Evolutionary conservation across 2,797 vertebrate genomes (phyloP), one percentile per base, ranked within the genome.

Genomic region (Thripadectes ignobilis): DNA sequence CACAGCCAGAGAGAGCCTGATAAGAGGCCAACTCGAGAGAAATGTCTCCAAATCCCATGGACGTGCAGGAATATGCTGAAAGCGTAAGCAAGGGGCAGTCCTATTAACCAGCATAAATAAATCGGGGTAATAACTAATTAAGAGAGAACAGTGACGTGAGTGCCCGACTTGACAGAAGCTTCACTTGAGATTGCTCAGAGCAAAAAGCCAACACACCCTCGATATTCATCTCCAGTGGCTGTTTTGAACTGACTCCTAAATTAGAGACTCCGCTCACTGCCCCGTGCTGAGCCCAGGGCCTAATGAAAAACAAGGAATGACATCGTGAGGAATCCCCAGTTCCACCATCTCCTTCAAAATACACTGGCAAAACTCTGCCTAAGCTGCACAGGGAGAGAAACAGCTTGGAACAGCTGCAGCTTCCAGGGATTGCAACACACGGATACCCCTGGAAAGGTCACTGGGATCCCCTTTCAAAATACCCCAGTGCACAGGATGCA

Each of bases 401-500:
- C 81, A 85, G 95, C 87, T 72, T 36, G 8, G 69, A 90, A 90
- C 98, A 98, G 98, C 98, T 98, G 97, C 96, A 94, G 94, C 86
- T 91, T 58, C 82, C 96, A 93, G 57, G 75, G 83, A 94, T 63
- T 96, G 95, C 96, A 97, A 86, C 96, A 95, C 38, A 55, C 2
- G 21, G 91, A 95, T 86, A 93, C 95, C 96, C 95, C 51, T 36
- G 83, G 73, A 97, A 98, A 98, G 97, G 97, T 97, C 97, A 97
- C 88, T 22, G 43, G 91, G 97, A 97, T 98, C 97, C 93, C 95
- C 96, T 98, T 98, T 95, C 97, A 94, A 95, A 96, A 81, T 18
- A 94, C 84, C 57, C 80, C 91, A 13, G 71, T 23, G 77, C 88
- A 95, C 93, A 94, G 88, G 91, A 97, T 94, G 96, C 92, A 80